A percentile compares a stretch with the other conserved stretches of the same genome.
Evolutionary conservation across 1,140 invertebrate genomes (phyloP).

Genomic region (Xylocopa sonorina): DNA sequence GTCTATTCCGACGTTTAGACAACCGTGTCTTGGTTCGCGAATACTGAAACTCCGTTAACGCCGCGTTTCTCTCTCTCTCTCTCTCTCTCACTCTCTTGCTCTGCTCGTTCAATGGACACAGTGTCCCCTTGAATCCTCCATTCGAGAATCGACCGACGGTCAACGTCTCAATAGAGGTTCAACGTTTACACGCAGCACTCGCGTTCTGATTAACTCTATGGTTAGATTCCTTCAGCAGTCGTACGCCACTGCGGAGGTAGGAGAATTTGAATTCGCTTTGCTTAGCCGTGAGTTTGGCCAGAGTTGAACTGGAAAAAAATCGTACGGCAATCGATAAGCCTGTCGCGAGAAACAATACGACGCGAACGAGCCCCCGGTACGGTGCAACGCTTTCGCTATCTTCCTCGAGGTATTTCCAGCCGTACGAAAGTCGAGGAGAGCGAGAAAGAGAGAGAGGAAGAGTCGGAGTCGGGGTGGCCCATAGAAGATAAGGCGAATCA

Average conservation of each 20-base stretch:
- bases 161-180: constrained; percentile 53
- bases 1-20: constrained; percentile 68
- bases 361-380: constrained; percentile 21
- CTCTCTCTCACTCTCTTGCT: too few relatives aligned
- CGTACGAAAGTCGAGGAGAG: constrained; percentile 64
- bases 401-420: constrained; percentile 54
- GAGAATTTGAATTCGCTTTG: too few relatives aligned
- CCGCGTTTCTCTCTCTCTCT: too few relatives aligned
- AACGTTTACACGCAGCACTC: neutral
- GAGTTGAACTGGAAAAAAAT: too few relatives aligned
- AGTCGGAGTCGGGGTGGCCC: constrained; percentile 63
- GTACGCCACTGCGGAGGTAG: too few relatives aligned
- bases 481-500: constrained; percentile 81
- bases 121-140: constrained; percentile 50
- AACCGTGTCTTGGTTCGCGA: constrained; percentile 54
- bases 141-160: constrained; percentile 55
- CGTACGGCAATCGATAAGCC: constrained; percentile 42
- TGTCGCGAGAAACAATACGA: neutral
- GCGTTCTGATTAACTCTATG: constrained; percentile 46
- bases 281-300: too few relatives aligned
- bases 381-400: constrained; percentile 37
- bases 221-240: constrained; percentile 38
- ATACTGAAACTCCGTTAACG: constrained; percentile 52
- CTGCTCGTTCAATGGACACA: constrained; percentile 5
- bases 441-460: constrained; percentile 63